Evolutionary conservation across 2,888 invertebrate genomes (phyloP), one percentile per base, ranked within the genome.

Genomic region (Rugalucina vietnamica): DNA sequence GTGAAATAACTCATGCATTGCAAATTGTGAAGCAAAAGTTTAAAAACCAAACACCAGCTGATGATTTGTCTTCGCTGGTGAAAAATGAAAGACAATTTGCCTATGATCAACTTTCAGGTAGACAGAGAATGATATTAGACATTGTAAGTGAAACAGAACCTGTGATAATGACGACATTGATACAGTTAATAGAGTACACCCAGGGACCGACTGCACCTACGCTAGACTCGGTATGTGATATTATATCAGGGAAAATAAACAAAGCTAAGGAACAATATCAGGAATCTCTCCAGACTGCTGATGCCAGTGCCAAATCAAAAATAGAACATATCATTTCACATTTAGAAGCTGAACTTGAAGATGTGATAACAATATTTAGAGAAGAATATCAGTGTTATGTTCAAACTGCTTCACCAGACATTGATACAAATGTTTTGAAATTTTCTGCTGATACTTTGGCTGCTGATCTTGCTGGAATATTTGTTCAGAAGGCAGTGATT

Each of bases 1-100:
- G 93, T 60, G 94, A 94, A 84, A 91, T 94, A 70, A 93, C 93
- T 69, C 91, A 90, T 81, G 92, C 93, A 37, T 91, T 96, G 34
- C 90, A 95, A 83, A 94, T 95, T 18, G 95, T 96, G 90, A 97
- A 97, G 93, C 96, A 96, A 43, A 96, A 96, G 90, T 95, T 97
- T 69, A 88, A 82, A 73, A 72, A 79, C 14, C 50, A 81, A 60
- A 77, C 85, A 32, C 80, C 72, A 21, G 70, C 74, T 36, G 85
- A 88, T 65, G 89, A 87, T 69, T 49, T 89, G 3, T 71, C 83
- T n/a, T 82, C 88, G 37, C 85, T 90, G 60, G 80, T 90, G 1
- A 86, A 86, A 43, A 75, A 85, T 69, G 89, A 91, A 81, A 79
- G 90, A 82, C 81, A 90, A 73, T 92, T 92, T 83, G 89, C 90